Evolutionary conservation across 2,888 invertebrate genomes (phyloP), one percentile per base, ranked within the genome.

Genomic region (Sicus ferrugineus): DNA sequence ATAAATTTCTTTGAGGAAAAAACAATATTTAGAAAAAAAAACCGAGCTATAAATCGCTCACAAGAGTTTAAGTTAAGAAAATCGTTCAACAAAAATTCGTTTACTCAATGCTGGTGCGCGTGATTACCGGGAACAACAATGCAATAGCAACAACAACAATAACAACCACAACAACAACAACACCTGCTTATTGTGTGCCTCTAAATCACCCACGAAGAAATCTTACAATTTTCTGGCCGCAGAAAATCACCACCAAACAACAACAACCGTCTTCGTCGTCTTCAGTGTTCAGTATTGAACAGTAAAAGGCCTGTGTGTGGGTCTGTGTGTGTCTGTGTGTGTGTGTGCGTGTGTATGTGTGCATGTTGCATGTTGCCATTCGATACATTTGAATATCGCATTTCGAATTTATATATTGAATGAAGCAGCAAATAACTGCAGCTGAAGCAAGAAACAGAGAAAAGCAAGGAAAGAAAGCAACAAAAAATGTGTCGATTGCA

Each of bases 71-170:
- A 34, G 34, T 34, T 9, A 9, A 34, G 34, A 34, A 34, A 34
- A 34, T 34, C 7, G 7, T 34, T 34, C 14, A 7, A 2, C 14
- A 34, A 34, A 34, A 42, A 42, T 42, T 42, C 42, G 42, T n/a
- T 42, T 42, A 42, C 42, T 42, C 42, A 16, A 42, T 42, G n/a
- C n/a, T 42, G n/a, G 14, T n/a, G 42, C 42, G 16, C 11, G 16
- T 3, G 14, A 42, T 42, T 34, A 56, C 19, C 66, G 26, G 19
- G 21, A 30, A 30, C 31, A 63, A 26, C 52, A 52, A 21, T 21
- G 52, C 56, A 56, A 56, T 2, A 56, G 23, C 56, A 56, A 56
- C 2, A 56, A 54, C 54, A 54, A 54, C 54, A 54, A 23, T 7
- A 23, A 16, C n/a, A 16, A 28, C 28, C 30, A 54, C 56, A 42